phyloP scores from a whole-genome alignment of 1,140 invertebrate genomes.

The Anoplophora glabripennis region DNA sequence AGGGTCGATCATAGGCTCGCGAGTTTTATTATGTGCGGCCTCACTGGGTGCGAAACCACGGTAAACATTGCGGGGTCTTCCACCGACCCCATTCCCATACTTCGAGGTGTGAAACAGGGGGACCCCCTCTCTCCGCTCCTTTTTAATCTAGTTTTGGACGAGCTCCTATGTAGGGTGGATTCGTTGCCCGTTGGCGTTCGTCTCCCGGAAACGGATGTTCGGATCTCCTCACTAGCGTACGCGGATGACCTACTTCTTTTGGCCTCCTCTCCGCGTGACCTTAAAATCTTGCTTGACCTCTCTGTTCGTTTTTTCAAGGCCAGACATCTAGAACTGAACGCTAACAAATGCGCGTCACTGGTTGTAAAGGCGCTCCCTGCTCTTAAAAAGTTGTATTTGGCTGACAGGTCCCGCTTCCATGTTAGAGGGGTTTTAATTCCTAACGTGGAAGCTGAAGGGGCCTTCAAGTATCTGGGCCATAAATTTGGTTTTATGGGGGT shows the following conservation, averaged over 20 bases:
- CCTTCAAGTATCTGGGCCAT: slow-evolving; percentile 28
- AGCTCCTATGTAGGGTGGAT: slow-evolving; percentile 15
- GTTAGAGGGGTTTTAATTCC: neutral
- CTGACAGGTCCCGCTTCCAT: neutral
- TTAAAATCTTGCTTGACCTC: neutral
- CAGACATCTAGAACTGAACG: slow-evolving; percentile 32
- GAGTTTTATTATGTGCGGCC: neutral
- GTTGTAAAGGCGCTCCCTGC: slow-evolving; percentile 21
- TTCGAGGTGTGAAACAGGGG: slow-evolving; percentile 39
- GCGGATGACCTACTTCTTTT: slow-evolving; percentile 49
- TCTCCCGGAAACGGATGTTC: slow-evolving; percentile 8
- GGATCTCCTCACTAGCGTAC: slow-evolving; percentile 39
- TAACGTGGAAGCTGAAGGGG: slow-evolving; percentile 9
- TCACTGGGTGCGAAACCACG: neutral
- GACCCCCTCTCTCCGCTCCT: slow-evolving; percentile 37
- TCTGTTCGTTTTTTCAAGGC: slow-evolving; percentile 11
- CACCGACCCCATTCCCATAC: slow-evolving; percentile 8
- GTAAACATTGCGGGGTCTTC: neutral
- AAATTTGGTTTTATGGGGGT: slow-evolving; percentile 20
- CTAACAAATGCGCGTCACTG: slow-evolving; percentile 36
- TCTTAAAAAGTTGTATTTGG: neutral
- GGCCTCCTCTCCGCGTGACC: slow-evolving; percentile 21
- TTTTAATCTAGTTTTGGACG: slow-evolving; percentile 47
- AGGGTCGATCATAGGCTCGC: neutral
- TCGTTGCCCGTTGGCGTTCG: neutral